These are phyloP conservation scores for Pseudolaguvia tuberculata DNA, from an alignment of 2,113 vertebrate genomes.

Conservation along the genomic window DNA sequence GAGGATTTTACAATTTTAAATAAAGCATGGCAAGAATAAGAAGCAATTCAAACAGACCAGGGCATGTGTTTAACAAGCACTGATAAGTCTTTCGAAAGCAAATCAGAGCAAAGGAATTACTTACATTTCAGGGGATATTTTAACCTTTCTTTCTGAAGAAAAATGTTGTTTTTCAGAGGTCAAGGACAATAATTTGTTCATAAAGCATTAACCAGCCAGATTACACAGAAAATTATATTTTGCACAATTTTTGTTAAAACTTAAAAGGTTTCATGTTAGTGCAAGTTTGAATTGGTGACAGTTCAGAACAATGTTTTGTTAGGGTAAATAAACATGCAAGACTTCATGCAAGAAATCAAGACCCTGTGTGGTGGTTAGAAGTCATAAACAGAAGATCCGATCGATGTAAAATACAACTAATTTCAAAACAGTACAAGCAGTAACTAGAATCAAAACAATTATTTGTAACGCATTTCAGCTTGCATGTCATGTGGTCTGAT, in stretches of 20 bases:
- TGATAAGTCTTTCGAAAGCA: slow-evolving; percentile 1
- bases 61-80: slow-evolving; percentile 6
- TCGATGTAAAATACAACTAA: too few species aligned
- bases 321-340: not conserved
- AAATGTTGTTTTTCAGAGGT: slow-evolving; percentile 10
- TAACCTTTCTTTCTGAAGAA: slow-evolving; percentile 29
- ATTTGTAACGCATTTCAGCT: too few species aligned
- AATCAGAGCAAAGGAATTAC: slow-evolving; percentile 10
- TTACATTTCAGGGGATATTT: slow-evolving; percentile 15
- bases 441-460: too few species aligned
- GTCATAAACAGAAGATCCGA: not conserved
- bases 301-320: not conserved
- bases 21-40: slow-evolving; percentile 15
- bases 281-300: not conserved
- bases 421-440: too few species aligned
- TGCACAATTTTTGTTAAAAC: not conserved
- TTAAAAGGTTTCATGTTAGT: not conserved
- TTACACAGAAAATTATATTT: not conserved
- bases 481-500: too few species aligned
- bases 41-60: slow-evolving; percentile 13
- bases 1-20: slow-evolving; percentile 36
- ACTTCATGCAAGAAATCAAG: not conserved
- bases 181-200: not conserved
- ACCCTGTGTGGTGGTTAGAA: not conserved
- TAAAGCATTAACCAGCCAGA: too few species aligned